These are phyloP conservation scores for Acanthiza pusilla DNA, from an alignment of 2,797 vertebrate genomes.

Conservation along the genomic window DNA sequence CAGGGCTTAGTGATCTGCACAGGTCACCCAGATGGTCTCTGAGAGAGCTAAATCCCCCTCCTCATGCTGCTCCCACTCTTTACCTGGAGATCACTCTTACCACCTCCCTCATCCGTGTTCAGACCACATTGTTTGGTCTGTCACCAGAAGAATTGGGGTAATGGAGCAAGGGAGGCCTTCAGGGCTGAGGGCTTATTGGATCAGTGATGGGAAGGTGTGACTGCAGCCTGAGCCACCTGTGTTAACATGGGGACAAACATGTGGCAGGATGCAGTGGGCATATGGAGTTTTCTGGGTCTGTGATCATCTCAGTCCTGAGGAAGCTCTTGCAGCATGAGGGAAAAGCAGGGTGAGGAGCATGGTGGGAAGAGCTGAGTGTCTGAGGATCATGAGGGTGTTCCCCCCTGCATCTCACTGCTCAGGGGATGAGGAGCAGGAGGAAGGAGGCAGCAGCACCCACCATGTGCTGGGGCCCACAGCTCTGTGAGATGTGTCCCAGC, in stretches of 20 bases:
- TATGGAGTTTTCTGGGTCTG: not conserved
- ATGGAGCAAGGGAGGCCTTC: not conserved
- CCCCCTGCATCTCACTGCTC: not conserved
- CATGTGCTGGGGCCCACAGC: not conserved
- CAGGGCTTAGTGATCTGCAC: not conserved
- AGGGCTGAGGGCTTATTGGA: not conserved
- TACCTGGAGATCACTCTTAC: not conserved
- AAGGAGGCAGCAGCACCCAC: not conserved
- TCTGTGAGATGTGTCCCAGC: not conserved
- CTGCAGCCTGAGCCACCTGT: rapidly evolving
- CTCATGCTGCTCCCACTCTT: not conserved
- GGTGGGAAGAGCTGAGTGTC: not conserved
- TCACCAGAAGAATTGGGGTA: not conserved
- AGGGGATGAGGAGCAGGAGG: not conserved
- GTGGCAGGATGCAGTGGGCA: not conserved
- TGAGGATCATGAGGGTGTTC: not conserved
- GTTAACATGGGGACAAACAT: rapidly evolving
- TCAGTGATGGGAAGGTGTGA: not conserved
- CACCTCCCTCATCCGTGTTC: not conserved
- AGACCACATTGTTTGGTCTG: not conserved
- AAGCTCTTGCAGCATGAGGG: not conserved
- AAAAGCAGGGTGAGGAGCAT: not conserved
- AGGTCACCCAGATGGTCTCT: not conserved
- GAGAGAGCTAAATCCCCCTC: not conserved
- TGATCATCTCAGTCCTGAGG: no score